Base-by-base conservation (phyloP, 2,888 invertebrate species). In the Parapristionchus giblindavisi region DNA sequence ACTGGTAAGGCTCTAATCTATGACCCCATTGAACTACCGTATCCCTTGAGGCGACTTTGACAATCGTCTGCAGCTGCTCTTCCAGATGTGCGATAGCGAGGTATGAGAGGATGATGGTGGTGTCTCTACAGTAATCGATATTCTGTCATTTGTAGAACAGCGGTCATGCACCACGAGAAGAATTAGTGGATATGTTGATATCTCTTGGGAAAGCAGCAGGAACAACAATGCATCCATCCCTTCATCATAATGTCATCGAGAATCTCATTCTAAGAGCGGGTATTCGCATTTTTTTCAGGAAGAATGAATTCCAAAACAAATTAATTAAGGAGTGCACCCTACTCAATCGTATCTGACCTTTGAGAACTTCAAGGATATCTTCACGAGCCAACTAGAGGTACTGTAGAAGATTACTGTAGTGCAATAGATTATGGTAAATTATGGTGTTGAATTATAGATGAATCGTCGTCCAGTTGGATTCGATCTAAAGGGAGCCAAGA, bases 81-180 rank as follows among this genome's bases (percentile, higher is more conserved):
- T 96, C 88, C 95, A 96, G 89, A 96, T 97, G 96, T 96, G 96
- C 86, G 96, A 96, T 88, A 94, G 95, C 84, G 94, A 96, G 88
- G 92, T 94, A 24, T 95, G 24, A 4, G 8, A 21, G 27, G 21
- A 21, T 2, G 11, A 1, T 36, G n/a, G n/a, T 21, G 32, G 34
- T 29, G 32, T 58, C 58, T 29, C 27, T 3, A 14, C 24, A 4
- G n/a, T 27, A 32, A 32, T 5, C 32, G 27, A 5, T 11, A 5
- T 29, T 29, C 3, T n/a, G 17, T 3, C 24, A 56, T 36, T 61
- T 61, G 36, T 52, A 68, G 68, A 58, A 58, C 27, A 11, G 95
- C 85, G 95, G 96, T 0, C 94, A 94, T 0, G 96, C 96, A 76
- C 95, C 96, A 87, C 95, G 96, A 86, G 93, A 92, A 1, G 96